phyloP scores from a whole-genome alignment of 37 sponge, comb jelly and placozoan genomes.

The Spongilla lacustris region DNA sequence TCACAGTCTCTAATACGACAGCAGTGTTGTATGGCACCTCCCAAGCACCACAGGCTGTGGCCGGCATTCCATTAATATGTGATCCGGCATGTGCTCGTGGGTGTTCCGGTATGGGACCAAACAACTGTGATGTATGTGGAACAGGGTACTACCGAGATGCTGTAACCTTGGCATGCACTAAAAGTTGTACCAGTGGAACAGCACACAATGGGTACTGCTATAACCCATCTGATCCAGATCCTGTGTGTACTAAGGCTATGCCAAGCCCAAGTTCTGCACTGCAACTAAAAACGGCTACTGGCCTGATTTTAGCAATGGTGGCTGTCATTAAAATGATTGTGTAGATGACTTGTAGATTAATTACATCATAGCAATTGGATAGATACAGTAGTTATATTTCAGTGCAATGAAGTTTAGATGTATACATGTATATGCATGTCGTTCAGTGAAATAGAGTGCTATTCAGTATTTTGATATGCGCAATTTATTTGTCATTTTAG shows the following conservation, averaged over 20 bases:
- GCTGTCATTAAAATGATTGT: too few relatives aligned
- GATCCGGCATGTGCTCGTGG: conserved; percentile 25
- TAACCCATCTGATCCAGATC: not conserved
- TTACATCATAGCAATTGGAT: too few relatives aligned
- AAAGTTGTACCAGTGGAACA: conserved; percentile 16
- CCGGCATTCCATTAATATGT: conserved; percentile 50
- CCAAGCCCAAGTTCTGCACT: too few relatives aligned
- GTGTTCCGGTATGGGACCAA: conserved; percentile 21
- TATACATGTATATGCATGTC: too few relatives aligned
- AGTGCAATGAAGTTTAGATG: too few relatives aligned
- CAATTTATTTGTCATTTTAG: too few relatives aligned
- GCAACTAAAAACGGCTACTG: too few relatives aligned
- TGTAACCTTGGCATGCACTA: not conserved
- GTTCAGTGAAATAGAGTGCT: too few relatives aligned
- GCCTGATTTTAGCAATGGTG: too few relatives aligned
- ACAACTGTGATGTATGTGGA: conserved; percentile 20
- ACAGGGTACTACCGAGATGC: not conserved
- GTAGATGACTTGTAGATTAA: too few relatives aligned
- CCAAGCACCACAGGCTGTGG: conserved; percentile 8
- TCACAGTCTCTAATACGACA: not conserved
- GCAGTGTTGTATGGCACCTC: conserved; percentile 48
- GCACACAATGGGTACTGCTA: not conserved
- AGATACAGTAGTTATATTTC: too few relatives aligned
- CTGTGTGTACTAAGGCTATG: not conserved
- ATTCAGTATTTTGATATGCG: too few relatives aligned